Percentiles rank a stretch among this genome's conserved stretches.
These are phyloP conservation scores for Oxyscelio sp. DNA, from an alignment of 2,888 invertebrate species.

Conservation along the genomic window DNA sequence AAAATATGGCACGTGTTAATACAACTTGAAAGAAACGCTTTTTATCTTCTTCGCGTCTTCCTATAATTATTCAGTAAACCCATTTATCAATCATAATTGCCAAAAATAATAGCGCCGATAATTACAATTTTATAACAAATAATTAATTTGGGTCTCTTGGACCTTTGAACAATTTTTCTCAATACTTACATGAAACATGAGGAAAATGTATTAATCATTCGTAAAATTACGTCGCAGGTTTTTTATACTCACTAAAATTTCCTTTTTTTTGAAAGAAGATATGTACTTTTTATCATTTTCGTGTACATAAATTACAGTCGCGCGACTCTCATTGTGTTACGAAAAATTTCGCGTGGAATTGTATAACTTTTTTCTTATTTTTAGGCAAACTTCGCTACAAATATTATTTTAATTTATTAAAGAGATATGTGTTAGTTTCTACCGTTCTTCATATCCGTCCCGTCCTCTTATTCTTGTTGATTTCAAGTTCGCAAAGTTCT, in stretches of 20 bases:
- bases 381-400: constrained; percentile 32
- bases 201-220: constrained; percentile 6
- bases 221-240: neutral
- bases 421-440: constrained; percentile 26
- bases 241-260: constrained; percentile 17
- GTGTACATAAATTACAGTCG: constrained; percentile 37
- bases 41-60: constrained; percentile 26
- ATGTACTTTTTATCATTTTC: constrained; percentile 41
- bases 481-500: constrained; percentile 36
- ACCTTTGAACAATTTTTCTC: too few species aligned
- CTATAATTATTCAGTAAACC: constrained; percentile 44
- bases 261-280: constrained; percentile 3
- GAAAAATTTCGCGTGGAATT: constrained; percentile 39
- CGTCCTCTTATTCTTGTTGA: constrained; percentile 29
- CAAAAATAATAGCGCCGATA: too few species aligned
- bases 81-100: constrained; percentile 27
- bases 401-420: constrained; percentile 61
- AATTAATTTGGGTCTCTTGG: too few species aligned
- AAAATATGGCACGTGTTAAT: constrained; percentile 39
- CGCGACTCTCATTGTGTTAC: constrained; percentile 28
- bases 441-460: neutral
- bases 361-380: constrained; percentile 13
- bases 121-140: too few species aligned
- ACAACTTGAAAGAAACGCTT: constrained; percentile 30
- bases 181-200: too few species aligned